Evolutionary conservation across 2,113 vertebrate species (phyloP).

Genomic region (Oxyura jamaicensis): DNA sequence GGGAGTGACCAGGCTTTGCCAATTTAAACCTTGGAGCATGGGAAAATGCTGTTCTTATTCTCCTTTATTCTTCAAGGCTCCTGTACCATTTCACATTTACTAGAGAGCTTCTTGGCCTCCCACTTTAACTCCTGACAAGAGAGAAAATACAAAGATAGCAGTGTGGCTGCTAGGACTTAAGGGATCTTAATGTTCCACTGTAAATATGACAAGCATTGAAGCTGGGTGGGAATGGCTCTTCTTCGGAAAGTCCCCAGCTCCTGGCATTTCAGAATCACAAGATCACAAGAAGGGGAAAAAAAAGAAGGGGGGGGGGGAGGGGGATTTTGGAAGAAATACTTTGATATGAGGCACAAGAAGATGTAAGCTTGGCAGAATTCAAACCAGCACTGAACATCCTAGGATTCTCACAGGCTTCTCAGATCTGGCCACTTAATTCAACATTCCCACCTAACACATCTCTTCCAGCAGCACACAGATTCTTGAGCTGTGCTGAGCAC

Average conservation of each 20-base stretch:
- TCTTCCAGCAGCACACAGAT: neutral
- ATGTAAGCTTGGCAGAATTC: neutral
- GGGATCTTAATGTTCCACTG: neutral
- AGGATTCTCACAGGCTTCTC: neutral
- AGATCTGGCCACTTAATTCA: neutral
- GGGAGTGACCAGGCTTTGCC: neutral
- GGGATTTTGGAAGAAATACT: neutral
- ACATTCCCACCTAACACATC: neutral
- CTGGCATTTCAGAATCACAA: neutral
- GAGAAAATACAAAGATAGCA: neutral
- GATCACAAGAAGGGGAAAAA: neutral
- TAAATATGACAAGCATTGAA: neutral
- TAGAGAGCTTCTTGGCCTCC: neutral
- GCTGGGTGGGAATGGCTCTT: neutral
- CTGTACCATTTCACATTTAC: neutral
- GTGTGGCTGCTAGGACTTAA: neutral
- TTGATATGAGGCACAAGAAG: neutral
- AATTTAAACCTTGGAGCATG: neutral
- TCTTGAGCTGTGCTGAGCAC: neutral
- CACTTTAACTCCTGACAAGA: conserved; percentile 1
- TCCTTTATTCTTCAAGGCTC: neutral
- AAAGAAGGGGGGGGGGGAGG: neutral
- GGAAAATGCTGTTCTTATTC: neutral
- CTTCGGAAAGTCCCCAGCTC: neutral
- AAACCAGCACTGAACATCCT: neutral